phyloP scores from a whole-genome alignment of 2,888 invertebrate species.

The Acholoe squamosa region DNA sequence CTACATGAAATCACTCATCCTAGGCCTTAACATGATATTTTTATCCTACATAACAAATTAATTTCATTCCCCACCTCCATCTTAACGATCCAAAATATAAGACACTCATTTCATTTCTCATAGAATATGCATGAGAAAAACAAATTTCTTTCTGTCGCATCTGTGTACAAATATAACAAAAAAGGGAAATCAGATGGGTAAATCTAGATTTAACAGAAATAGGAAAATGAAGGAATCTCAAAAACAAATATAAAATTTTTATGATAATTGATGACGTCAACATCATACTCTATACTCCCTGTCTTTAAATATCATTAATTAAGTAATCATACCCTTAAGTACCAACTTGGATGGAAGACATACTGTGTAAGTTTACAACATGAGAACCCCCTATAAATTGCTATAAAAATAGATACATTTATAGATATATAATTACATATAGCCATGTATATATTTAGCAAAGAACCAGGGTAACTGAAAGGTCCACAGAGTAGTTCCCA shows the following conservation, averaged over 20 bases:
- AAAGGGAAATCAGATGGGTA: too few species aligned
- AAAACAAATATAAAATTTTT: neutral
- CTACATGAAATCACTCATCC: neutral
- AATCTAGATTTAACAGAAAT: neutral
- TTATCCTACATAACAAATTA: too few species aligned
- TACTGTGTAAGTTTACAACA: slow-evolving; percentile 33
- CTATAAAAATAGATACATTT: slow-evolving; percentile 43
- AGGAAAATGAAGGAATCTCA: neutral
- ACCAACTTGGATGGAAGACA: slow-evolving; percentile 43
- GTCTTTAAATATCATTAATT: neutral
- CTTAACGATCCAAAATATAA: too few species aligned
- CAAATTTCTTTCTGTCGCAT: too few species aligned
- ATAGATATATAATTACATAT: slow-evolving; percentile 10
- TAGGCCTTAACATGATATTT: neutral
- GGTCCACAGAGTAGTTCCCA: neutral
- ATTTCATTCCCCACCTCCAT: too few species aligned
- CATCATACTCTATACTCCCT: neutral
- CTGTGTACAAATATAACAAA: too few species aligned
- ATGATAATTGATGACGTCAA: neutral
- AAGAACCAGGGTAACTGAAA: neutral
- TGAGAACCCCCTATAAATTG: slow-evolving; percentile 18
- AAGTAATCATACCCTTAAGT: slow-evolving; percentile 32
- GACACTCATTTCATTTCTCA: too few species aligned
- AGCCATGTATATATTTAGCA: neutral
- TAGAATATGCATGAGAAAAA: too few species aligned